These are phyloP conservation scores for Neocrepidodera transversa DNA, from an alignment of 2,888 invertebrate genomes.

Conservation along the genomic window DNA sequence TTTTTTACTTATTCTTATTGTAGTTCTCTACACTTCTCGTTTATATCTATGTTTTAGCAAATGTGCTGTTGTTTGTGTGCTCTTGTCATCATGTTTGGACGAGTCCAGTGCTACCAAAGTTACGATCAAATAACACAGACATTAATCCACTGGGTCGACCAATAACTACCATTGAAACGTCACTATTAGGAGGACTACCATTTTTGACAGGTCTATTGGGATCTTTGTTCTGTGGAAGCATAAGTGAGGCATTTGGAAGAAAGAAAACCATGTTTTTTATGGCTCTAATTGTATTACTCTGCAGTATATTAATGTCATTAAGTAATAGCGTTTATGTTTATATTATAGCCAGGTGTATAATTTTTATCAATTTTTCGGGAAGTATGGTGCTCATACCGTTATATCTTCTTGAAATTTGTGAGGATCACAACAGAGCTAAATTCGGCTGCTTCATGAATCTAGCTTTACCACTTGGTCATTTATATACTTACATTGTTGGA, in stretches of 20 bases:
- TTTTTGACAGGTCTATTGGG: neutral
- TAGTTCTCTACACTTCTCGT: too few species aligned
- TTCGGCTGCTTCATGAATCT: neutral
- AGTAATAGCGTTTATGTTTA: neutral
- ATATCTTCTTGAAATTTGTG: conserved; percentile 20
- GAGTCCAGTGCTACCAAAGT: conserved; percentile 1
- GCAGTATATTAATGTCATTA: neutral
- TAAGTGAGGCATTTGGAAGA: conserved; percentile 19
- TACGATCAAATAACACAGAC: conserved; percentile 1
- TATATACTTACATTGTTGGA: conserved; percentile 15
- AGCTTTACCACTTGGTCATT: neutral
- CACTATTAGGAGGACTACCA: conserved; percentile 17
- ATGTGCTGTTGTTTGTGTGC: neutral
- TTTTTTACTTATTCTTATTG: too few species aligned
- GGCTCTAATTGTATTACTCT: neutral
- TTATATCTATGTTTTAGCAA: too few species aligned
- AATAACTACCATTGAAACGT: conserved; percentile 9
- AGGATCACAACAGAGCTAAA: conserved; percentile 27
- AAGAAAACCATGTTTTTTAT: conserved; percentile 8
- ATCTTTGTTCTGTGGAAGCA: neutral
- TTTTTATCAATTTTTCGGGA: neutral
- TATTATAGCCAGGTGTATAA: neutral
- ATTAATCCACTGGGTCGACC: conserved; percentile 19
- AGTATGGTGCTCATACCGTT: neutral
- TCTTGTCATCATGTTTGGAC: conserved; percentile 6